Evolutionary conservation across 1,140 invertebrate genomes (phyloP).

Genomic region (Tetramorium alpestre): DNA sequence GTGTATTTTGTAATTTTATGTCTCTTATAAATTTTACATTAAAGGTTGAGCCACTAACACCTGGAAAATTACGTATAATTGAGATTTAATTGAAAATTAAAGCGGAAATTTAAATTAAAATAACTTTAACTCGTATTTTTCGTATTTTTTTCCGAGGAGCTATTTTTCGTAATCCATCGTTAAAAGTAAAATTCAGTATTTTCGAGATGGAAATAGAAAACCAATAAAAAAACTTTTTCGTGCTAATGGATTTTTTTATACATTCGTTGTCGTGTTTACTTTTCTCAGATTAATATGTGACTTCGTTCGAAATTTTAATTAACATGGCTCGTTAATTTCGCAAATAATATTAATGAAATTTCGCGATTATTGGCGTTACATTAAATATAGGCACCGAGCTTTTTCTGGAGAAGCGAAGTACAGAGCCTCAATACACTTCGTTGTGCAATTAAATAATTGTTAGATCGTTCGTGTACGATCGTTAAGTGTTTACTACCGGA

Average conservation of each 20-base stretch:
- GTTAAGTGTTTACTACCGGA: not conserved
- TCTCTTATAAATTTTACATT: constrained; percentile 4
- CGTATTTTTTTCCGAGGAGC: not conserved
- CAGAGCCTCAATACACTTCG: too few species aligned
- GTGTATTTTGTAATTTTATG: not conserved
- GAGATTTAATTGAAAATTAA: not conserved
- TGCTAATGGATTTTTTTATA: not conserved
- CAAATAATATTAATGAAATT: not conserved
- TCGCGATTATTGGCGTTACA: not conserved
- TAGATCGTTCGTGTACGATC: not conserved
- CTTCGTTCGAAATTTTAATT: not conserved
- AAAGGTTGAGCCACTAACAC: not conserved
- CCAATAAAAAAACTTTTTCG: not conserved
- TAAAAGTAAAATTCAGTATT: not conserved
- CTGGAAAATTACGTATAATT: not conserved
- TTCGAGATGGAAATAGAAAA: not conserved
- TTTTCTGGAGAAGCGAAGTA: not conserved
- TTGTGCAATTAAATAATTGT: constrained; percentile 22
- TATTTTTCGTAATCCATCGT: not conserved
- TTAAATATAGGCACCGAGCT: not conserved
- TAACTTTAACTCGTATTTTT: not conserved
- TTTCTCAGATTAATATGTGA: not conserved
- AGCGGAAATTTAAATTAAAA: not conserved
- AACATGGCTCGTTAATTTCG: not conserved
- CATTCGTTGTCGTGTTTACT: not conserved